Evolutionary conservation across 2,113 vertebrate species (phyloP), one percentile per base, ranked within the genome.

Genomic region (Nanorana parkeri): DNA sequence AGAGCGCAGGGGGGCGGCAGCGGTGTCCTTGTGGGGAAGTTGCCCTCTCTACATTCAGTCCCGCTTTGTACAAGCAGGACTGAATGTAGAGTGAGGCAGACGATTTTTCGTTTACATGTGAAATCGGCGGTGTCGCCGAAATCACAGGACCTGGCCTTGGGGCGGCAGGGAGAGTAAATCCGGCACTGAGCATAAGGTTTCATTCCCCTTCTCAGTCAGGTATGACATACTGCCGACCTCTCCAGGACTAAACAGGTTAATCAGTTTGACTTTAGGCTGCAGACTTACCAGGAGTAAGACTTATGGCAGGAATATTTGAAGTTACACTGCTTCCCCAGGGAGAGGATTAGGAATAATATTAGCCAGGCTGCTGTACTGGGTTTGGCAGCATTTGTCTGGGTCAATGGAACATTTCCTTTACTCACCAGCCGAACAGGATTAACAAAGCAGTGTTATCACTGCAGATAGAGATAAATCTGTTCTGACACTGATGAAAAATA

Each of bases 391-490:
- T 67, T 54, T 23, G 80, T 60, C 72, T 83, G 80, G 71, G 63
- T 83, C 80, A 83, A 51, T 83, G 72, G 72, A 75, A 84, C 65
- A 65, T 76, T 76, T 79, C 71, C 69, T 68, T 60, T 78, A 68
- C 83, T 80, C 68, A 66, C 64, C 68, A 84, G 67, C 47, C 21
- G 26, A 26, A 51, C 29, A 61, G 65, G 51, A 55, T 68, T 83
- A 83, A 76, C 80, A 75, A 76, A 83, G 54, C 52, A 66, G 55
- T 51, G 52, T 75, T 83, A 83, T 83, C 72, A 15, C 52, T 47
- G 71, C 68, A 60, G 72, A 55, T 76, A 76, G 63, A 68, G 72
- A 76, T 76, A 76, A 41, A 83, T 76, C 19, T 66, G 80, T 75
- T 29, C 65, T 83, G 72, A 76, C 72, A 76, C 80, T 76, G 80